Percentiles rank a stretch among this genome's conserved stretches.
Conservation (phyloP, 2,797 vertebrate genomes). For the Emys orbicularis region DNA sequence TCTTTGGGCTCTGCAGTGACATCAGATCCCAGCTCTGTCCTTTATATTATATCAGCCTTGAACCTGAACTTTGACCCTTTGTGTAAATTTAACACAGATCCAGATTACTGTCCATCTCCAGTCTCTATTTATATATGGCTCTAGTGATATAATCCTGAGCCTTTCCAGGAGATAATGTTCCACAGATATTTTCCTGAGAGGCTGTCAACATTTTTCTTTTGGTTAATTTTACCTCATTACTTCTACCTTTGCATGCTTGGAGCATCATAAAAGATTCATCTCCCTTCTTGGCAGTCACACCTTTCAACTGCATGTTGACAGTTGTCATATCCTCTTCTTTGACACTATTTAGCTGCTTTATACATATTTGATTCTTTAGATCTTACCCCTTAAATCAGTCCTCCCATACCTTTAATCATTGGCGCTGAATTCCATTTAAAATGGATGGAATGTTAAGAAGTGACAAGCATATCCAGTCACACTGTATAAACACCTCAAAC, state of each 20-base stretch:
- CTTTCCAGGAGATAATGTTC: not conserved
- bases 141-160: not conserved
- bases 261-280: constrained; percentile 5
- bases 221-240: not conserved
- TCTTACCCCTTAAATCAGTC: constrained; percentile 1
- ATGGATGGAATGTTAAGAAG: not conserved
- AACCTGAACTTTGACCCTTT: not conserved
- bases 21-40: not conserved
- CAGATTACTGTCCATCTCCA: not conserved
- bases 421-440: not conserved
- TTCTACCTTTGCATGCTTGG: not conserved
- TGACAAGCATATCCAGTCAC: not conserved
- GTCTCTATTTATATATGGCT: not conserved
- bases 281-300: not conserved
- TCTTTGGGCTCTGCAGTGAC: not conserved
- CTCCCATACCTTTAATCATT: not conserved
- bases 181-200: not conserved
- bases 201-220: not conserved
- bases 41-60: not conserved
- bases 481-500: not conserved
- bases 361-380: not conserved
- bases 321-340: not conserved
- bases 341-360: not conserved
- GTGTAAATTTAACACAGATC: not conserved
- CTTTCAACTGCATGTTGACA: not conserved